Percentiles rank a stretch among this genome's conserved stretches.
phyloP scores from a whole-genome alignment of 2,113 vertebrate species.

The Coturnix japonica region DNA sequence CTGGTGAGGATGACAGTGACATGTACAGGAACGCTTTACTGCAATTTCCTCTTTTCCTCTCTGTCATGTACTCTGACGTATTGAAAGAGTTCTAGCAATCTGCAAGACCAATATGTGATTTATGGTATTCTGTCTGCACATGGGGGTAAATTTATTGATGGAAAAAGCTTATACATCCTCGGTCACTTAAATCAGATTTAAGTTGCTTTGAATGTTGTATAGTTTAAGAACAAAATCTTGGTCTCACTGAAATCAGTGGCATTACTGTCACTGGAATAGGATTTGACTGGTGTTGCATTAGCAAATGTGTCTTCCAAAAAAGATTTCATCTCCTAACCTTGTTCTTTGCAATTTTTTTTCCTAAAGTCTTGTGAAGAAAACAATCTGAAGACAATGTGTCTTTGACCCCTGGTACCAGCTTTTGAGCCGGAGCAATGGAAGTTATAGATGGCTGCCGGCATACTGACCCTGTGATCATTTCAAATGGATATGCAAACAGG shows the following conservation, averaged over 20 bases:
- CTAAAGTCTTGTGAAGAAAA: slow-evolving; percentile 29
- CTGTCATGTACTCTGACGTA: neutral
- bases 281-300: neutral
- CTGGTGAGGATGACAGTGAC: neutral
- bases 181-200: neutral
- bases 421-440: slow-evolving; percentile 80
- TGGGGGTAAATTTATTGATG: slow-evolving; percentile 10
- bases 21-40: neutral
- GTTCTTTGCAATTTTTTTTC: slow-evolving; percentile 10
- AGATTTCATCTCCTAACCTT: neutral
- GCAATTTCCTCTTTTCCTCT: slow-evolving; percentile 3
- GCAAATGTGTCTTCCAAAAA: neutral
- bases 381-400: slow-evolving; percentile 24
- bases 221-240: neutral
- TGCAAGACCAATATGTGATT: neutral
- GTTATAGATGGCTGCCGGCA: slow-evolving; percentile 65
- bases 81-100: fast-evolving
- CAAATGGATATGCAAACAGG: slow-evolving; percentile 86
- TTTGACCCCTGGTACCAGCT: neutral
- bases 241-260: neutral
- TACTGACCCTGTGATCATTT: slow-evolving; percentile 62
- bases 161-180: neutral
- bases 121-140: neutral
- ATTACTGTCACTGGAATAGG: neutral
- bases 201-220: neutral